These are phyloP conservation scores for Ceriagrion tenellum DNA, from an alignment of 2,888 invertebrate species.

Conservation along the genomic window DNA sequence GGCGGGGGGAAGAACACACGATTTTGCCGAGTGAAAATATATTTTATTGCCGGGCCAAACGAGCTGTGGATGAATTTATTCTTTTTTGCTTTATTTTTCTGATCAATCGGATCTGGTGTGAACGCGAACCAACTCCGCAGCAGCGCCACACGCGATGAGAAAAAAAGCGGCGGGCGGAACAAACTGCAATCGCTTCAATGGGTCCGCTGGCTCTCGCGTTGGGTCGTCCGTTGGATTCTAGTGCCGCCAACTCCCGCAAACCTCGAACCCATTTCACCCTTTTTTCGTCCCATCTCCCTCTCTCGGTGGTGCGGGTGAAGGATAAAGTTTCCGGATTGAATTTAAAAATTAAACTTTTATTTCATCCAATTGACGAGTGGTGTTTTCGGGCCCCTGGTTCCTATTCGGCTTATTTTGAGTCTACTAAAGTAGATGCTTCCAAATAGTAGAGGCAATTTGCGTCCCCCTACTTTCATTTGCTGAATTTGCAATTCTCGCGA, in stretches of 20 bases:
- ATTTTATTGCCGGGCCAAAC: neutral
- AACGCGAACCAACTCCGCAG: neutral
- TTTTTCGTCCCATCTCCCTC: neutral
- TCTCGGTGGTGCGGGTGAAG: neutral
- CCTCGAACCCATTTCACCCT: neutral
- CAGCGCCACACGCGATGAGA: neutral
- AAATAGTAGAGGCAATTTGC: neutral
- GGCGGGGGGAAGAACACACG: neutral
- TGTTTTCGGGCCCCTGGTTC: neutral
- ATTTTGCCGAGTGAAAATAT: neutral
- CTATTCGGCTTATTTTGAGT: neutral
- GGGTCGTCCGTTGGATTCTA: neutral
- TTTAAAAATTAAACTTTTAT: neutral
- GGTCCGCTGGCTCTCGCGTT: neutral
- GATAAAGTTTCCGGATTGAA: neutral
- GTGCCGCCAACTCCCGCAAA: neutral
- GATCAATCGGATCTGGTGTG: slow-evolving; percentile 15
- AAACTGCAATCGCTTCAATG: neutral
- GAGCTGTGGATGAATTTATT: neutral
- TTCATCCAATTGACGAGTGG: neutral
- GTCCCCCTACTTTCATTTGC: neutral
- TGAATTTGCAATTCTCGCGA: too few species aligned
- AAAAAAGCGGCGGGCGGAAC: neutral
- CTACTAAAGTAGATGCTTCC: neutral
- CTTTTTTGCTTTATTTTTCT: neutral